Percentiles rank a stretch among this genome's conserved stretches.
Conservation (phyloP, 2,888 invertebrate genomes). For the Hipparchia sbordonii region DNA sequence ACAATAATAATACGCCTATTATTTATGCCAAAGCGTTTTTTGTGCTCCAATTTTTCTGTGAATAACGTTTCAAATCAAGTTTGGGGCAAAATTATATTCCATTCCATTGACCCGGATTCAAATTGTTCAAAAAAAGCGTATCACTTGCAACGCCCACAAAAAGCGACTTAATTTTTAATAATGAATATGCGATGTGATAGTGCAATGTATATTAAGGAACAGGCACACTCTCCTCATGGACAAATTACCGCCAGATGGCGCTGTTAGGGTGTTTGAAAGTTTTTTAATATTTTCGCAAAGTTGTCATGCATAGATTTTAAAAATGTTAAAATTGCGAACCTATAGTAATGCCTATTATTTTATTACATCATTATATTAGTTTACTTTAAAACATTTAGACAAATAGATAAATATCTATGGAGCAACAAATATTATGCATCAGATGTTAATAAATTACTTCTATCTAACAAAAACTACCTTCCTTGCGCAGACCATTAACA, state of each 20-base stretch:
- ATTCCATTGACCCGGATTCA: slow-evolving; percentile 18
- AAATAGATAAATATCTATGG: background rate
- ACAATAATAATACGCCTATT: slow-evolving; percentile 1
- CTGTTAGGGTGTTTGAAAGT: too few species aligned
- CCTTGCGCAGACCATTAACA: too few species aligned
- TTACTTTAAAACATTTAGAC: too few species aligned
- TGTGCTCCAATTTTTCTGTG: slow-evolving; percentile 10
- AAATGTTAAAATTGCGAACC: too few species aligned
- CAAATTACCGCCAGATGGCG: too few species aligned
- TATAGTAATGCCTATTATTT: too few species aligned
- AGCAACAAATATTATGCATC: background rate
- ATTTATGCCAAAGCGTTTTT: slow-evolving; percentile 2
- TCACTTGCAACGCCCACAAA: slow-evolving; percentile 16
- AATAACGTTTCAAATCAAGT: slow-evolving; percentile 15
- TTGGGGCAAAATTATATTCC: background rate
- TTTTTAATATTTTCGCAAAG: too few species aligned
- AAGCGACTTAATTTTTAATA: slow-evolving; percentile 3
- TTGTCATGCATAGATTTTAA: too few species aligned
- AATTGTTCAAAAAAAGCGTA: slow-evolving; percentile 13
- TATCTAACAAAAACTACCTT: too few species aligned
- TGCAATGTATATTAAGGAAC: slow-evolving; percentile 8
- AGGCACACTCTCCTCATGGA: too few species aligned
- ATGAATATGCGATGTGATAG: slow-evolving; percentile 19
- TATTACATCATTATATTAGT: too few species aligned
- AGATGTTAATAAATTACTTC: background rate